A percentile compares a stretch with the other conserved stretches of the same genome.
These are phyloP conservation scores for Xenopus borealis DNA, from an alignment of 2,113 vertebrate species.

Conservation along the genomic window DNA sequence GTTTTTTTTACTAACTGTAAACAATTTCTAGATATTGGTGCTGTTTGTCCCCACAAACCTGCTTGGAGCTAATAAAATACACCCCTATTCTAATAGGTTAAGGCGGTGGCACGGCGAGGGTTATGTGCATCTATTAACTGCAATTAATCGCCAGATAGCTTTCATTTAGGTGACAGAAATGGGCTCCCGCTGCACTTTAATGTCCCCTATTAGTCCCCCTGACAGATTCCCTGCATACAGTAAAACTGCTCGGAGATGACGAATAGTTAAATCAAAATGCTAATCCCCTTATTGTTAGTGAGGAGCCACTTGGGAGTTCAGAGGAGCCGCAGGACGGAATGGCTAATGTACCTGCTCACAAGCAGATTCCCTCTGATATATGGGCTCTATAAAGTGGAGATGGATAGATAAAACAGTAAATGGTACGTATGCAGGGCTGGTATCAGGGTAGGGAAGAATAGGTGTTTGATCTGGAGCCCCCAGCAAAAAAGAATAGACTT, in stretches of 20 bases:
- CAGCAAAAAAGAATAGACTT: too few relatives aligned
- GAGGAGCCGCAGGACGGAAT: not conserved
- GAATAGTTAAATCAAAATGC: slow-evolving; percentile 1
- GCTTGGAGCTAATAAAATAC: too few relatives aligned
- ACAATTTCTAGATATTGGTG: too few relatives aligned
- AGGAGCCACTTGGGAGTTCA: not conserved
- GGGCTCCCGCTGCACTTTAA: not conserved
- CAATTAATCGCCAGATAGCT: not conserved
- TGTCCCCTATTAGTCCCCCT: not conserved
- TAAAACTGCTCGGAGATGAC: not conserved
- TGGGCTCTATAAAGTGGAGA: too few relatives aligned
- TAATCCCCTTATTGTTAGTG: not conserved
- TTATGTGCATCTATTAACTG: not conserved
- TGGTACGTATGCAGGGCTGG: too few relatives aligned
- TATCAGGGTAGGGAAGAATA: too few relatives aligned
- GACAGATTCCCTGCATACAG: not conserved
- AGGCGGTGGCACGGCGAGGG: not conserved
- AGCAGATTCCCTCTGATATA: too few relatives aligned
- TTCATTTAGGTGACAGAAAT: not conserved
- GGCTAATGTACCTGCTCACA: too few relatives aligned
- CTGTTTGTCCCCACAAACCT: too few relatives aligned
- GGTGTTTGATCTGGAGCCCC: too few relatives aligned
- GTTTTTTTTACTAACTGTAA: too few relatives aligned
- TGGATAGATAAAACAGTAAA: too few relatives aligned
- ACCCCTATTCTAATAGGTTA: not conserved